Conservation (phyloP, 1,140 invertebrate genomes). For the Campodea augens region DNA sequence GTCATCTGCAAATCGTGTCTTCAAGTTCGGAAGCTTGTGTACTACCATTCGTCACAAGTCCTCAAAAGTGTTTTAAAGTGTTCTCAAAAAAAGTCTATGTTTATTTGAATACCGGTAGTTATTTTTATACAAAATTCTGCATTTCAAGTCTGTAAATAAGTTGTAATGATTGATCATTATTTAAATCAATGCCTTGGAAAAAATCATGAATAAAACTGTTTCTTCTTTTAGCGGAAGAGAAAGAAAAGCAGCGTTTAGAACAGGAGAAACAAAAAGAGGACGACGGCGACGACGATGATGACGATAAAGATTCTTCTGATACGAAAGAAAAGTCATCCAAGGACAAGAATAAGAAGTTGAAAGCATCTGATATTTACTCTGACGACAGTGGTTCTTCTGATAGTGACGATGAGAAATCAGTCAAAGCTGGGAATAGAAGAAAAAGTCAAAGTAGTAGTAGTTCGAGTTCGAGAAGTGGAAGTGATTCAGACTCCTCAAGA, state of each 20-base stretch:
- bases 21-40: no score
- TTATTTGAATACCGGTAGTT: no score
- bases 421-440: constrained; percentile 9
- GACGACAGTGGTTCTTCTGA: constrained; percentile 70
- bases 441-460: constrained; percentile 7
- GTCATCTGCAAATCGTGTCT: no score
- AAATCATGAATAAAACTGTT: no score
- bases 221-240: constrained; percentile 27
- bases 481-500: constrained; percentile 15
- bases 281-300: constrained; percentile 30
- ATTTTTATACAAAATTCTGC: no score
- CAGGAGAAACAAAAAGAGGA: constrained; percentile 31
- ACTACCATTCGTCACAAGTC: no score
- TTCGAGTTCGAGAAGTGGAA: constrained; percentile 12
- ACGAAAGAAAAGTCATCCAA: constrained; percentile 26
- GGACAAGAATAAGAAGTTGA: constrained; percentile 58
- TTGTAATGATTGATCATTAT: no score
- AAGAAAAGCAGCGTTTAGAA: constrained; percentile 33
- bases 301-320: constrained; percentile 28
- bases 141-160: no score
- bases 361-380: constrained; percentile 88
- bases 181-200: no score
- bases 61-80: no score
- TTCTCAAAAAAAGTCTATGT: no score
- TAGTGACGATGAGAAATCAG: constrained; percentile 33